Evolutionary conservation across 2,888 invertebrate genomes (phyloP).

Genomic region (Lomographa bimaculata): DNA sequence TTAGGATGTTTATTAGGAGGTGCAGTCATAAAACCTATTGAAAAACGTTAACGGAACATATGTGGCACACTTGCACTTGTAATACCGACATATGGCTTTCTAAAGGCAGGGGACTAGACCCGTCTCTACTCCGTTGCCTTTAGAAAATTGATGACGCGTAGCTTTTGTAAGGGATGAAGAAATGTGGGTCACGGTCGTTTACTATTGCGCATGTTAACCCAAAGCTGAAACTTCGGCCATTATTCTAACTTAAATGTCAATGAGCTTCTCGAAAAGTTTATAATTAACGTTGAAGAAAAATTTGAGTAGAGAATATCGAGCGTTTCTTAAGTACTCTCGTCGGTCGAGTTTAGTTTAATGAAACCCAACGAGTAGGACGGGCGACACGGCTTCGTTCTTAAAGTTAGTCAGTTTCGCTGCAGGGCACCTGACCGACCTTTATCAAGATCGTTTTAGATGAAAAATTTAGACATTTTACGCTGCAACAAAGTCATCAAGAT

Average conservation of each 20-base stretch:
- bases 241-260: slow-evolving; percentile 39
- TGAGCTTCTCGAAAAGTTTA: slow-evolving; percentile 54
- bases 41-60: slow-evolving; percentile 28
- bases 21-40: slow-evolving; percentile 22
- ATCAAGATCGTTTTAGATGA: not conserved
- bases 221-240: slow-evolving; percentile 21
- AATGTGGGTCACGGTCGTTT: slow-evolving; percentile 20
- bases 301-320: slow-evolving; percentile 51
- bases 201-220: slow-evolving; percentile 17
- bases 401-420: not conserved
- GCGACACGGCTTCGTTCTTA: slow-evolving; percentile 21
- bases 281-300: slow-evolving; percentile 65
- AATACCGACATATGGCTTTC: slow-evolving; percentile 18
- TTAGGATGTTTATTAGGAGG: slow-evolving; percentile 17
- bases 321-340: slow-evolving; percentile 24
- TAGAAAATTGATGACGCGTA: slow-evolving; percentile 18
- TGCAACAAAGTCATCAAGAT: too few relatives aligned
- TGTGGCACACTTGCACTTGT: slow-evolving; percentile 40
- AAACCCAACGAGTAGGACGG: slow-evolving; percentile 46
- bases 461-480: too few relatives aligned
- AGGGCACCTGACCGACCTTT: not conserved
- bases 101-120: slow-evolving; percentile 1
- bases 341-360: slow-evolving; percentile 54
- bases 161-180: slow-evolving; percentile 16
- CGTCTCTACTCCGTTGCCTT: slow-evolving; percentile 1